phyloP scores from a whole-genome alignment of 2,113 vertebrate genomes.

The Ictidomys tridecemlineatus region DNA sequence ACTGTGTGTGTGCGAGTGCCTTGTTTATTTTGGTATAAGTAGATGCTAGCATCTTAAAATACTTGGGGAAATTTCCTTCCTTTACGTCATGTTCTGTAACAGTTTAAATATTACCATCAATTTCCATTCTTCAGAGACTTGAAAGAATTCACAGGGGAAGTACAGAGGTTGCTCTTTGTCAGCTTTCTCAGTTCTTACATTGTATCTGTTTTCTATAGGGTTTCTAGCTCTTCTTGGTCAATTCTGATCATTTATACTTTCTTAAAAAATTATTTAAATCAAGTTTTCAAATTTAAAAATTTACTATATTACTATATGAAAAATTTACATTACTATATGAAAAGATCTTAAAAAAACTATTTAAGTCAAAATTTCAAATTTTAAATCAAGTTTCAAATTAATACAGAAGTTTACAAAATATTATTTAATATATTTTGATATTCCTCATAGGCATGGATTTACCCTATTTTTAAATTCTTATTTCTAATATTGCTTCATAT shows the following conservation, averaged over 20 bases:
- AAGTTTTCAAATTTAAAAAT: background rate
- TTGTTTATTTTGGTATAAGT: slow-evolving; percentile 25
- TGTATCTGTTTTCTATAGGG: background rate
- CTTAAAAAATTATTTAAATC: slow-evolving; percentile 19
- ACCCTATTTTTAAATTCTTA: background rate
- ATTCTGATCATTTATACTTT: slow-evolving; percentile 22
- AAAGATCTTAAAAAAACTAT: slow-evolving; percentile 16
- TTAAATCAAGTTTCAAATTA: background rate
- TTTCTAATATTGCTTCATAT: slow-evolving; percentile 1
- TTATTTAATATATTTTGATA: slow-evolving; percentile 8
- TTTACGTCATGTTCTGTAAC: background rate
- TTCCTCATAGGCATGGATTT: background rate
- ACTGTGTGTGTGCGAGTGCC: background rate
- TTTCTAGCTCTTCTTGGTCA: background rate
- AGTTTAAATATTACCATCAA: background rate
- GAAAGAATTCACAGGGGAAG: background rate
- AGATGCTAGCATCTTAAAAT: background rate
- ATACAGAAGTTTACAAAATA: background rate
- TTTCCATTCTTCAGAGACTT: background rate
- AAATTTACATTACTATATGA: too few species aligned
- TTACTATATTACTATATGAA: too few species aligned
- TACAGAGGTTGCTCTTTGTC: background rate
- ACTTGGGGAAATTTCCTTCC: background rate
- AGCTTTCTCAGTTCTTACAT: background rate
- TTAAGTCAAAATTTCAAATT: slow-evolving; percentile 13